phyloP scores from a whole-genome alignment of 2,113 vertebrate genomes.

The Pseudorhombus dupliciocellatus region DNA sequence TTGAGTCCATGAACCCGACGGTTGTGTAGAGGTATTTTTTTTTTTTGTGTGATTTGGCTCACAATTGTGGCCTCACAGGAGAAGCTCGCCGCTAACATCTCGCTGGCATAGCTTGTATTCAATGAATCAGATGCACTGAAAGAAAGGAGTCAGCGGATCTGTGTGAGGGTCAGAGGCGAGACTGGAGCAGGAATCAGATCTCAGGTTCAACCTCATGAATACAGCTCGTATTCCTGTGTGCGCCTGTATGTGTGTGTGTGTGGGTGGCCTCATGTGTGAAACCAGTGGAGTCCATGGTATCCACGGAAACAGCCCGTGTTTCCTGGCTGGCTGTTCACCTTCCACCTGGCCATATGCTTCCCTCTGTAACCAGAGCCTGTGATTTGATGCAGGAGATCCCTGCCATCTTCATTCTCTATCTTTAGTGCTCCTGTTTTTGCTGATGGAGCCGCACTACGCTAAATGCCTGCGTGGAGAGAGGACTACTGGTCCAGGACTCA shows the following conservation, averaged over 20 bases:
- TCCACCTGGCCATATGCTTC: conserved; percentile 50
- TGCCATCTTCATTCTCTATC: not conserved
- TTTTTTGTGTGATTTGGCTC: no score
- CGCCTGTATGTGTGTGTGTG: conserved; percentile 17
- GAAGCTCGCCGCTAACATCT: conserved; percentile 15
- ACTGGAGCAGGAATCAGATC: conserved; percentile 52
- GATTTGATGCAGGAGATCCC: conserved; percentile 2
- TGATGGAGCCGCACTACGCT: conserved; percentile 6
- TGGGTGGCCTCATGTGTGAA: conserved; percentile 44
- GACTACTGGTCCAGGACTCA: no score
- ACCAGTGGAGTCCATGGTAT: conserved; percentile 41
- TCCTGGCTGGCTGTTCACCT: conserved; percentile 27
- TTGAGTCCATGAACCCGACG: no score
- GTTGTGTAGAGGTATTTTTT: no score
- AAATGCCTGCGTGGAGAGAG: not conserved
- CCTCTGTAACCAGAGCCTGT: conserved; percentile 36
- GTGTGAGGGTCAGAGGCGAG: conserved; percentile 21
- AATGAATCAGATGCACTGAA: conserved; percentile 45
- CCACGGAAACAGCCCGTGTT: conserved; percentile 44
- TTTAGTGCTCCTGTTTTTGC: conserved; percentile 5
- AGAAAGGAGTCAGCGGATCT: conserved; percentile 27
- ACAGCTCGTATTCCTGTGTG: conserved; percentile 22
- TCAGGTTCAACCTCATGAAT: conserved; percentile 65
- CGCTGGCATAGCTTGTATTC: conserved; percentile 38
- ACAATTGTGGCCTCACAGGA: conserved; percentile 7